Base-by-base conservation (phyloP, 1,140 invertebrate species). In the Lordiphosa mommai region DNA sequence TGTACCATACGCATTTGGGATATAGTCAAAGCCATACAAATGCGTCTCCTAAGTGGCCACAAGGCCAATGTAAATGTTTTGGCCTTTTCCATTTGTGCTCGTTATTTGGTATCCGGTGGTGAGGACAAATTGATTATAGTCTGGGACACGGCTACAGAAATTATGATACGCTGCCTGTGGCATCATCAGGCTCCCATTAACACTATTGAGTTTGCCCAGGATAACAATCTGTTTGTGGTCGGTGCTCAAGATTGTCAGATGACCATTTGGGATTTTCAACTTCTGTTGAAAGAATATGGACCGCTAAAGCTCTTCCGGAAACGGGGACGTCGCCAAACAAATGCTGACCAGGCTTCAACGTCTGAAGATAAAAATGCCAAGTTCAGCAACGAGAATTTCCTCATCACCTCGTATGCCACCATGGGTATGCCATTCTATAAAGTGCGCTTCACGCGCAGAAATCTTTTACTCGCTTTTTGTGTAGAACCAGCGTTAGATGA, bases 1-100 rank as follows among this genome's bases (percentile, higher is more conserved):
- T 47, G 59, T 16, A 80, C 76, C 0, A 61, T 76, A 0, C 30
- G 76, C 4, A 4, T 80, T 4, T 80, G 76, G 76, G 71, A 82
- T 16, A 9, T 82, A 0, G 3, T 57, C 0, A 63, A 55, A n/a
- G 46, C 50, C 0, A 1, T 7, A 0, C 70, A 80, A 27, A 53
- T 80, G 13, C 76, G 76, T 0, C 2, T 80, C 4, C 71, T 80
- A 5, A 43, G 40, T 3, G 76, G 66, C 3, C 76, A 80, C 17
- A 43, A 6, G 0, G 16, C 17, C 0, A 38, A n/a, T 3, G 20
- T 80, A 4, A 71, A 29, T 5, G 16, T 38, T 4, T 10, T 80
- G 8, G 40, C 32, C 7, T 80, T 32, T 27, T 82, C 76, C 4
- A 17, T 30, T 0, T 80, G 76, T 13, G 76, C 76, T 8, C 66